Evolutionary conservation across 2,797 vertebrate genomes (phyloP), one percentile per base, ranked within the genome.

Genomic region (Chloroceryle inda): DNA sequence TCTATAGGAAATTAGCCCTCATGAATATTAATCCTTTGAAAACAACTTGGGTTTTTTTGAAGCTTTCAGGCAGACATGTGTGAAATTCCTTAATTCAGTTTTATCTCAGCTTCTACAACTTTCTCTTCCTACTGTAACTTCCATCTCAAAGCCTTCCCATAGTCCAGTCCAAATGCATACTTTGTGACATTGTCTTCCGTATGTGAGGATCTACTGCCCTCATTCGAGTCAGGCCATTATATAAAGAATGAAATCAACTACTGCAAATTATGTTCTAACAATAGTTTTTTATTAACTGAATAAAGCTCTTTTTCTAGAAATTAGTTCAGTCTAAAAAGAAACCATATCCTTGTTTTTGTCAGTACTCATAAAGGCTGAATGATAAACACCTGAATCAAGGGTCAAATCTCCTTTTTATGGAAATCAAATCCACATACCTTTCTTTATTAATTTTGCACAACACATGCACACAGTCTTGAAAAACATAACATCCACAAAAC

Each of bases 181-280:
- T 16, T 64, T 7, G 21, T 19, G 27, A 27, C 16, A 19, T 22
- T 21, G 29, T 8, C 42, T n/a, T 24, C 44, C 69, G 37, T 1
- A n/a, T 11, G 9, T 1, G 3, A 80, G 44, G 10, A 4, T 33
- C 50, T 52, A 5, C 29, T 61, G 45, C 31, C 45, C 63, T 45
- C 55, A 17, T 0, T 40, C 11, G 20, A 55, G 12, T 15, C 47
- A 76, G 47, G 5, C 23, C 50, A 38, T 16, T 3, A 12, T 0
- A 33, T 9, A 29, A 73, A 74, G 6, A 71, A 20, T 11, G 7
- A 80, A 73, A 53, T 3, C 1, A 73, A 45, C 23, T 4, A 47
- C 23, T 3, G 13, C 56, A 84, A 86, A 85, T 11, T 6, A 38
- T 4, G 5, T 20, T 59, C 40, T 22, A 42, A 35, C 2, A 35